These are phyloP conservation scores for Gryllus bimaculatus DNA, from an alignment of 1,140 invertebrate genomes.

Conservation along the genomic window DNA sequence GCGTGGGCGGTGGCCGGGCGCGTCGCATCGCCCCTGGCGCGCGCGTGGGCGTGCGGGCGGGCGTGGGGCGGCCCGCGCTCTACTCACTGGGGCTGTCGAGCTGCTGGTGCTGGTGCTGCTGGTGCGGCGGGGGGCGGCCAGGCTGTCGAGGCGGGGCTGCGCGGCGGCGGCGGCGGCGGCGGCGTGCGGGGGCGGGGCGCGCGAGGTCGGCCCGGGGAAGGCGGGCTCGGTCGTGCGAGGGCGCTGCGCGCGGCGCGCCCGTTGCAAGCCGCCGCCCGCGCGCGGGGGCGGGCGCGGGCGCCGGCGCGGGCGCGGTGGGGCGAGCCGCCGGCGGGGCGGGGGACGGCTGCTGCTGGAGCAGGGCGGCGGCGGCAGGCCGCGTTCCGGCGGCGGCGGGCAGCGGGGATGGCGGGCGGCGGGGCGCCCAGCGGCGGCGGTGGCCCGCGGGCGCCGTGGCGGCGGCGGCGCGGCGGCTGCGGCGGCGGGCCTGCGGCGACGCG, in stretches of 20 bases:
- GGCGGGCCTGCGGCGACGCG: background rate
- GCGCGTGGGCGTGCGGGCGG: too few relatives aligned
- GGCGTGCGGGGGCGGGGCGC: background rate
- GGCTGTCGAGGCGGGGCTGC: background rate
- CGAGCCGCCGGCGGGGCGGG: conserved; percentile 1
- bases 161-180: background rate
- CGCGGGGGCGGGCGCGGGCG: background rate
- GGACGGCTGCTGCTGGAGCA: background rate
- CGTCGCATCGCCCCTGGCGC: too few relatives aligned
- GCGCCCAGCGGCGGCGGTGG: too few relatives aligned
- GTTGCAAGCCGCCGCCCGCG: background rate
- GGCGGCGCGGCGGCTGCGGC: too few relatives aligned
- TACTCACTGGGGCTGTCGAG: too few relatives aligned
- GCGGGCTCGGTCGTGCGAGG: too few relatives aligned
- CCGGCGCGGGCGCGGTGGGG: background rate
- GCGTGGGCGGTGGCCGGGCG: too few relatives aligned
- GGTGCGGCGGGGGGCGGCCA: background rate
- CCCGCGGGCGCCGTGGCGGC: too few relatives aligned
- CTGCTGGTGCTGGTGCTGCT: background rate
- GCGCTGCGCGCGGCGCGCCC: too few relatives aligned
- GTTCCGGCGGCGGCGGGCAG: conserved; percentile 8
- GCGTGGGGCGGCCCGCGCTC: too few relatives aligned
- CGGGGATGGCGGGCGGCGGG: too few relatives aligned
- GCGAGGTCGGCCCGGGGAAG: conserved; percentile 8
- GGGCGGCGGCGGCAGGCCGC: background rate